Base-by-base conservation (phyloP, 2,113 vertebrate species). In the Rhea americana region DNA sequence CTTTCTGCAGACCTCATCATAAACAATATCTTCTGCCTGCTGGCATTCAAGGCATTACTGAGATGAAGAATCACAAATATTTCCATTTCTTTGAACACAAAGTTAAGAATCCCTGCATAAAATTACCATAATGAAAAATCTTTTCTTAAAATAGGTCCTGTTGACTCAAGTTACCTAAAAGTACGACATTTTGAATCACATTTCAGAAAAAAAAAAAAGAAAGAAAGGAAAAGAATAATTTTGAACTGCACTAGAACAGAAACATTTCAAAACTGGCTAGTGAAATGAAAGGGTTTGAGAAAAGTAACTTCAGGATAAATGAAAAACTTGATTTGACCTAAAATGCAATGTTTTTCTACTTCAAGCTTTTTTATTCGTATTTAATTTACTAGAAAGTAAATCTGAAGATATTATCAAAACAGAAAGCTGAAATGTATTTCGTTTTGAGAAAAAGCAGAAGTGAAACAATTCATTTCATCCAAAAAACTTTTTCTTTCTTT, bases 1-100 rank as follows among this genome's bases (percentile, higher is more conserved):
- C 6, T 75, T 72, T 68, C 51, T 72, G 4, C 10, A 79, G 47
- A 82, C 50, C 10, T 62, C 82, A 61, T 22, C 37, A 68, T 20
- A 85, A 77, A 9, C 37, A 66, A 25, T 82, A 75, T 89, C n/a
- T 87, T 86, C 82, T 84, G 48, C 30, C 76, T 90, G 22, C 20
- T 84, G 43, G 63, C 39, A 71, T 73, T 88, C 62, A 56, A 35
- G 55, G 90, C 37, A 21, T 76, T 67, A 63, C 9, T 56, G 63
- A 90, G 32, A 66, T 45, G 50, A 75, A 45, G 22, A 5, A 63
- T 72, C 50, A 58, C 45, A 86, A 90, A 87, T 87, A 91, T 80
- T 91, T 91, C 65, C 7, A 66, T 83, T 85, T 87, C 7, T 90
- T 81, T 81, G 47, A 89, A 35, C 13, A 89, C 68, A 71, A 87